Evolutionary conservation across 2,888 invertebrate genomes (phyloP).

Genomic region (Apodemia mormo): DNA sequence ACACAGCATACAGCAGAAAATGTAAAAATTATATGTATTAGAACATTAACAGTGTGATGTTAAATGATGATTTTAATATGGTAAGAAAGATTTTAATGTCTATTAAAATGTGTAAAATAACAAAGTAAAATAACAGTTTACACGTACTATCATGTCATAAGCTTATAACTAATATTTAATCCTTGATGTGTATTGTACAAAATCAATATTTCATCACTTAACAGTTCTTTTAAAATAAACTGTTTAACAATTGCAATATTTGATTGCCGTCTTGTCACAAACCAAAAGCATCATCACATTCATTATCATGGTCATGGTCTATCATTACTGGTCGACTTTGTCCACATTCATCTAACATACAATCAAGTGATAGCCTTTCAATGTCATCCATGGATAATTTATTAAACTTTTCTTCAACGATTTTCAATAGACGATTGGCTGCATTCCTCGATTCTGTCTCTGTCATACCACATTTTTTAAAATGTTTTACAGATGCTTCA

Average conservation of each 20-base stretch:
- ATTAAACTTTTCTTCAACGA: constrained; percentile 76
- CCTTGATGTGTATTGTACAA: constrained; percentile 4
- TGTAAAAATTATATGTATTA: neutral
- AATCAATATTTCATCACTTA: constrained; percentile 11
- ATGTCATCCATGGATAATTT: constrained; percentile 82
- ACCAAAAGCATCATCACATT: constrained; percentile 46
- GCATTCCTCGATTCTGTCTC: constrained; percentile 84
- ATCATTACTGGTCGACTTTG: constrained; percentile 31
- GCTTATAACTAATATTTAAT: constrained; percentile 9
- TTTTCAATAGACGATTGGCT: constrained; percentile 81
- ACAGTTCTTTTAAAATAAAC: constrained; percentile 13
- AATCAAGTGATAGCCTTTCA: constrained; percentile 58
- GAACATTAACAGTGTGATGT: neutral
- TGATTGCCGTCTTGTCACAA: constrained; percentile 27
- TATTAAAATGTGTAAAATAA: constrained; percentile 7
- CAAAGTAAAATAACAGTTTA: constrained; percentile 3
- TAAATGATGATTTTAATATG: constrained; percentile 10
- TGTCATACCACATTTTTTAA: constrained; percentile 81
- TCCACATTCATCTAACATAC: constrained; percentile 35
- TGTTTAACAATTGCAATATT: constrained; percentile 28
- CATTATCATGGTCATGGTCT: constrained; percentile 48
- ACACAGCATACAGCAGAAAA: neutral
- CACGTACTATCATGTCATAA: neutral
- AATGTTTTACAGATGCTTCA: constrained; percentile 80
- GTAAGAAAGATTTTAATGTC: neutral